These are phyloP conservation scores for Fopius arisanus DNA, from an alignment of 1,140 invertebrate species.

Conservation along the genomic window DNA sequence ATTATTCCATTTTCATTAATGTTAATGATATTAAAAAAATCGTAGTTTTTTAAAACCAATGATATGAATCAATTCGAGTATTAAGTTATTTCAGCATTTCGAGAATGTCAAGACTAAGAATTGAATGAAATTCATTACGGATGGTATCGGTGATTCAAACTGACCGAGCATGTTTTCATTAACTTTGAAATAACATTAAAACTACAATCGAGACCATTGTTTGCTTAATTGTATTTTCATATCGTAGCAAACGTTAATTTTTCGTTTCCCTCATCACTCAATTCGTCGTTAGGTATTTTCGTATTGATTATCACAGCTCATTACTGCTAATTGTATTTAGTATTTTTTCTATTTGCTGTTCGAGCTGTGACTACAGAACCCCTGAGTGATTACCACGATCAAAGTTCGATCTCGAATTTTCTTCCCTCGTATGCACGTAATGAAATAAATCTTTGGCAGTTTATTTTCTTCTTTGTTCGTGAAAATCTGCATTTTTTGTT, in stretches of 20 bases:
- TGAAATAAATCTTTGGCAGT: conserved; percentile 25
- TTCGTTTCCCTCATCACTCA: background rate
- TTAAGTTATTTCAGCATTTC: background rate
- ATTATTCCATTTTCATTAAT: no score
- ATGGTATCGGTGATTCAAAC: background rate
- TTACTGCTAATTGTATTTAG: background rate
- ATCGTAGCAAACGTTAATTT: background rate
- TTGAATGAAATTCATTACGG: background rate
- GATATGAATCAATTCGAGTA: conserved; percentile 6
- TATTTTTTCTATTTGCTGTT: background rate
- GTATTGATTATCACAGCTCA: background rate
- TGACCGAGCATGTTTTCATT: background rate
- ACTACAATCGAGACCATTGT: background rate
- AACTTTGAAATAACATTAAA: background rate
- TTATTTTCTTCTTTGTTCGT: background rate
- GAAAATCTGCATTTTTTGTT: background rate
- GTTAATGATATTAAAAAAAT: background rate
- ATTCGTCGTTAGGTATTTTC: background rate
- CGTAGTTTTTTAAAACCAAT: background rate
- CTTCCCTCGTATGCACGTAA: background rate
- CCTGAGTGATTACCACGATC: background rate
- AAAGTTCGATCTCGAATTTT: conserved; percentile 10
- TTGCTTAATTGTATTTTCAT: background rate
- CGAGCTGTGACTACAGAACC: no score
- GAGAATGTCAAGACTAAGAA: background rate